phyloP scores from a whole-genome alignment of 1,140 invertebrate species.

The Eupristina koningsbergeri region DNA sequence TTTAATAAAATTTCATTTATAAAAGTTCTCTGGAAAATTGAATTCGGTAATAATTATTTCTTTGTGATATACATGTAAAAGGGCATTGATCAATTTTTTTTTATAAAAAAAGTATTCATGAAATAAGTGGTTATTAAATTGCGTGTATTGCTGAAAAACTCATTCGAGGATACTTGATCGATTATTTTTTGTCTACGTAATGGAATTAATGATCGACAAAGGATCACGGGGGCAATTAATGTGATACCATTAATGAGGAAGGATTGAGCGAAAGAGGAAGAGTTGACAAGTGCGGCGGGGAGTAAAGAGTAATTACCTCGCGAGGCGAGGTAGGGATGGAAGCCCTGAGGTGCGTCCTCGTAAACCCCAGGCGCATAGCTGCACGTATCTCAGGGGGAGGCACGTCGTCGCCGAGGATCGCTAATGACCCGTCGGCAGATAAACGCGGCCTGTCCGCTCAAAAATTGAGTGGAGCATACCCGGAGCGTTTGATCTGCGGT shows the following conservation, averaged over 20 bases:
- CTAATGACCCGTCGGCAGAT: conserved; percentile 43
- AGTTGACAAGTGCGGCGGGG: not conserved
- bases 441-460: conserved; percentile 10
- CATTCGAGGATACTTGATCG: too few species aligned
- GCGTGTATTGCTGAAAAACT: too few species aligned
- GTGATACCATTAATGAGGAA: too few species aligned
- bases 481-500: conserved; percentile 56
- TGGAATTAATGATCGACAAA: not conserved
- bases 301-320: not conserved
- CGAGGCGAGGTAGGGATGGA: not conserved
- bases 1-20: too few species aligned
- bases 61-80: too few species aligned
- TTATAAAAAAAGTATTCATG: too few species aligned
- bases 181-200: not conserved
- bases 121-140: too few species aligned
- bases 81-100: too few species aligned
- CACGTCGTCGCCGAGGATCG: conserved; percentile 23
- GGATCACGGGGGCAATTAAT: not conserved
- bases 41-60: too few species aligned
- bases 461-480: conserved; percentile 54
- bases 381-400: not conserved
- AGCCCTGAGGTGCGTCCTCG: not conserved
- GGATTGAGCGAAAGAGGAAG: too few species aligned
- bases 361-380: not conserved
- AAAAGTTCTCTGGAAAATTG: too few species aligned